Conservation (phyloP, 2,797 vertebrate genomes). For the Sebastes diploproa region DNA sequence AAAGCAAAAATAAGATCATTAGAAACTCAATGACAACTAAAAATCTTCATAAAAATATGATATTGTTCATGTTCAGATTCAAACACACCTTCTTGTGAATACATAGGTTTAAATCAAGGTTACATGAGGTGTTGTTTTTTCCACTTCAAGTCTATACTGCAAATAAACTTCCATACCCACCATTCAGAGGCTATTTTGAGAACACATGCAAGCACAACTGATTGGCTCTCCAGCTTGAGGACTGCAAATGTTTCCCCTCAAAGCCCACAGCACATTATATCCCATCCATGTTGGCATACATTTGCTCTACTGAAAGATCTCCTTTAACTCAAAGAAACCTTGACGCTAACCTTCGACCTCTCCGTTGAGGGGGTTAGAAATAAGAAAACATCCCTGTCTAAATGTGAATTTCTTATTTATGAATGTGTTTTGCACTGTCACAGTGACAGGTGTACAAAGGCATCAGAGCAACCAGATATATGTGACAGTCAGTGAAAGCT, state of each 20-base stretch:
- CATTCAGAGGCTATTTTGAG: conserved; percentile 66
- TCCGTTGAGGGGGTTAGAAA: neutral
- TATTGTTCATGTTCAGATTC: neutral
- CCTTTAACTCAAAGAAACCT: neutral
- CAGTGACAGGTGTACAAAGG: conserved; percentile 55
- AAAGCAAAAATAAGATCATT: neutral
- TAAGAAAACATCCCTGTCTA: neutral
- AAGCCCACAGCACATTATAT: conserved; percentile 32
- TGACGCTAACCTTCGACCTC: neutral
- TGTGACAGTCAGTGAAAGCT: conserved; percentile 7
- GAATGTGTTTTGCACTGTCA: neutral
- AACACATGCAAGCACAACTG: conserved; percentile 40
- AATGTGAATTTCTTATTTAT: neutral
- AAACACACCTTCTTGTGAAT: neutral
- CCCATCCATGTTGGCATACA: neutral
- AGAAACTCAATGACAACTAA: neutral
- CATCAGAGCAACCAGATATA: conserved; percentile 37
- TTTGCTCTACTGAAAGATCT: neutral
- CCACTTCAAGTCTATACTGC: conserved; percentile 19
- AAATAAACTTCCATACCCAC: conserved; percentile 59
- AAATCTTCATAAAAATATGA: neutral
- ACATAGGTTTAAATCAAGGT: neutral
- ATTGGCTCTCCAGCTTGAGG: conserved; percentile 32
- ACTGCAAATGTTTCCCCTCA: conserved; percentile 44
- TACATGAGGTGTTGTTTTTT: conserved; percentile 2